phyloP scores from a whole-genome alignment of 1,140 invertebrate species.

The Meloidogyne exigua region DNA sequence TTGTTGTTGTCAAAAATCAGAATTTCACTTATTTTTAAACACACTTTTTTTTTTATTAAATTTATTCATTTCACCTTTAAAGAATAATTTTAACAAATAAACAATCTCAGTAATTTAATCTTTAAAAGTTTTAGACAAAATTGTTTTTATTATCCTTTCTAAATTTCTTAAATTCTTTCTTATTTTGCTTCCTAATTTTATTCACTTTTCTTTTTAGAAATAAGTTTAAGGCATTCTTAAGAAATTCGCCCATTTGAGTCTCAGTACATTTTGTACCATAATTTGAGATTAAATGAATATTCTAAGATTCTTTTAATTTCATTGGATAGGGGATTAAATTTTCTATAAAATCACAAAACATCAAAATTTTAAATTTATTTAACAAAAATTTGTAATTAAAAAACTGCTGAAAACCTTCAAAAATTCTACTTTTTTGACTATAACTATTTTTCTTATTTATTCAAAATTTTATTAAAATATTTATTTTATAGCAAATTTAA shows the following conservation, averaged over 20 bases:
- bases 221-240: background rate
- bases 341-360: background rate
- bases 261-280: background rate
- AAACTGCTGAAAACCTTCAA: background rate
- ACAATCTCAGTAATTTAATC: too few species aligned
- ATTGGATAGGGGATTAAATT: background rate
- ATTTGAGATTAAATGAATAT: background rate
- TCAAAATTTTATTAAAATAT: background rate
- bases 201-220: too few species aligned
- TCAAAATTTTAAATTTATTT: background rate
- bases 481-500: background rate
- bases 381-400: background rate
- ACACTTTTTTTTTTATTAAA: too few species aligned
- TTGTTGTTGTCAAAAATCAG: background rate
- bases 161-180: too few species aligned
- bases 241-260: background rate
- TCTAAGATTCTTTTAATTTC: background rate
- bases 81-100: background rate
- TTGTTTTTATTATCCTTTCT: background rate
- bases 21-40: too few species aligned
- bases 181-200: too few species aligned
- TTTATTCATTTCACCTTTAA: background rate
- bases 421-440: background rate
- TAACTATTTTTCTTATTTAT: background rate
- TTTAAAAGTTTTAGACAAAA: background rate